These are phyloP conservation scores for Sebastolobus alascanus DNA, from an alignment of 2,797 vertebrate species.

Conservation along the genomic window DNA sequence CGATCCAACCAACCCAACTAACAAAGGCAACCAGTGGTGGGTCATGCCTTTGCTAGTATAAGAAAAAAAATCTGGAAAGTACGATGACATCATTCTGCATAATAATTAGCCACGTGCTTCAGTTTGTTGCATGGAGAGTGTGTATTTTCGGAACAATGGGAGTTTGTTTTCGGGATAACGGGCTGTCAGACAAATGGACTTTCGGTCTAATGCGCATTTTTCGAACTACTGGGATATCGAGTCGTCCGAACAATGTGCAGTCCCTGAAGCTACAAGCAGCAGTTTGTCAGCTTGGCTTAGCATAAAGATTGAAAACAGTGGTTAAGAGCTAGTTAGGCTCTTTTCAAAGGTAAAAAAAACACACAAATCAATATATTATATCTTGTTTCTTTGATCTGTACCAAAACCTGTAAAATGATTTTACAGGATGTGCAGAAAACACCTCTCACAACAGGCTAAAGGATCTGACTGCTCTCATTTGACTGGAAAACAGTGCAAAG, in stretches of 20 bases:
- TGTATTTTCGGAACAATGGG: neutral
- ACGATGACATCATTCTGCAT: neutral
- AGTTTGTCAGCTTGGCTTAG: neutral
- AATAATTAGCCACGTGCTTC: neutral
- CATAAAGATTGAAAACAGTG: neutral
- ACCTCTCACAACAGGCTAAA: neutral
- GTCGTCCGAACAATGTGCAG: neutral
- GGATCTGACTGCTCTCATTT: neutral
- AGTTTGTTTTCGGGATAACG: neutral
- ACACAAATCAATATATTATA: neutral
- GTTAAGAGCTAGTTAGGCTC: neutral
- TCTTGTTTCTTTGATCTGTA: neutral
- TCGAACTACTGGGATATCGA: neutral
- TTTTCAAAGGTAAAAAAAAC: neutral
- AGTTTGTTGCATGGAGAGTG: neutral
- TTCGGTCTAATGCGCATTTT: neutral
- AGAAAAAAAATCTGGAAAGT: neutral
- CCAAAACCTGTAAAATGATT: neutral
- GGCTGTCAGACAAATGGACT: neutral
- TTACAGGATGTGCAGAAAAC: neutral
- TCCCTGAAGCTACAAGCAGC: neutral
- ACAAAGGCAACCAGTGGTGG: neutral
- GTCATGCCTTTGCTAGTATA: neutral
- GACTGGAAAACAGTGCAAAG: neutral
- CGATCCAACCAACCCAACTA: too few relatives aligned